Evolutionary conservation across 2,797 vertebrate genomes (phyloP).

Genomic region (Syngnathus acus): DNA sequence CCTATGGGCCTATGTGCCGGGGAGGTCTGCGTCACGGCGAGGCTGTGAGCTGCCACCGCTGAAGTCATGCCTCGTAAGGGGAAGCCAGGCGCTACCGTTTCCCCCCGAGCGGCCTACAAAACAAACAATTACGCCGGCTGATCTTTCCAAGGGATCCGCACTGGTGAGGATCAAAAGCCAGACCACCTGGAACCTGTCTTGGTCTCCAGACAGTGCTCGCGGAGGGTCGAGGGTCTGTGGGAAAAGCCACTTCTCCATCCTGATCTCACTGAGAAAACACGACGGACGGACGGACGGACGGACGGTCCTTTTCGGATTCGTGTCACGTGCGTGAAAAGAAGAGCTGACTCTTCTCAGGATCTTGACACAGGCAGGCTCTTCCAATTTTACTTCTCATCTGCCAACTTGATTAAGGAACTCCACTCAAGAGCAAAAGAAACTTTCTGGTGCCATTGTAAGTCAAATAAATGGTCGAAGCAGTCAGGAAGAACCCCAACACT

Average conservation of each 20-base stretch:
- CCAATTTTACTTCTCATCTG: no score
- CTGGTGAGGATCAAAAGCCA: slow-evolving; percentile 62
- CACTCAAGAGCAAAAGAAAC: no score
- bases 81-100: slow-evolving; percentile 65
- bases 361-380: no score
- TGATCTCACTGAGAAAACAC: slow-evolving; percentile 58
- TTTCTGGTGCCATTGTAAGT: no score
- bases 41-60: slow-evolving; percentile 50
- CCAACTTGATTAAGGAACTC: no score
- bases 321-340: slow-evolving; percentile 24
- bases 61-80: slow-evolving; percentile 63
- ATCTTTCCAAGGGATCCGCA: slow-evolving; percentile 53
- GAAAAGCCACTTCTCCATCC: slow-evolving; percentile 49
- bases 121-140: slow-evolving; percentile 60
- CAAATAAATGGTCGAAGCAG: no score
- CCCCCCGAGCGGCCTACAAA: slow-evolving; percentile 48
- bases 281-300: slow-evolving; percentile 6
- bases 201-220: slow-evolving; percentile 36
- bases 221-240: slow-evolving; percentile 49
- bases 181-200: slow-evolving; percentile 64
- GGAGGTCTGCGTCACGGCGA: slow-evolving; percentile 54
- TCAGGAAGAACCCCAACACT: no score
- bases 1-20: slow-evolving; percentile 37
- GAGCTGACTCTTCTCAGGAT: slow-evolving; percentile 2
- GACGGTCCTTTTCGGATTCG: slow-evolving; percentile 30